Percentiles rank a stretch among this genome's conserved stretches.
Evolutionary conservation across 2,113 vertebrate species (phyloP).

Genomic region (Cichladusa arquata): DNA sequence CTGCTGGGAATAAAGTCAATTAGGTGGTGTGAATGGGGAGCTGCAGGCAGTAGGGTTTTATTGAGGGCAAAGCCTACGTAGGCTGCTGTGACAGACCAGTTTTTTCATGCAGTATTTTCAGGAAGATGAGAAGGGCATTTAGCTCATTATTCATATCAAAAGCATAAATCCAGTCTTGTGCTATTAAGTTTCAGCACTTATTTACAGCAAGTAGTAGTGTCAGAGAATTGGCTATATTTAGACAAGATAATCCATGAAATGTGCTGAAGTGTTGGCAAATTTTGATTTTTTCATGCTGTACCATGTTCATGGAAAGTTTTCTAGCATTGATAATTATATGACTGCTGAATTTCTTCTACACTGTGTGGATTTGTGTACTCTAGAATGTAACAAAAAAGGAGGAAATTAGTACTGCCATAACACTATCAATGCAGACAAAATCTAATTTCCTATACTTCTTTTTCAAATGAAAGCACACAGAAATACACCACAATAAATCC

Average conservation of each 20-base stretch:
- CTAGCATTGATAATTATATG: neutral
- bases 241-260: neutral
- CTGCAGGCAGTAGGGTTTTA: neutral
- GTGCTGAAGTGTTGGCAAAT: neutral
- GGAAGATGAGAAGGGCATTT: neutral
- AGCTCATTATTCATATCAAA: neutral
- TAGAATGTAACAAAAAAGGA: neutral
- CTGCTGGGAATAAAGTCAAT: neutral
- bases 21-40: neutral
- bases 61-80: neutral
- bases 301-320: neutral
- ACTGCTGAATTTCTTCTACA: neutral
- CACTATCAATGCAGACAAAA: neutral
- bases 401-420: neutral
- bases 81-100: neutral
- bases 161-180: neutral
- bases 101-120: neutral
- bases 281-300: neutral
- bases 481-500: neutral
- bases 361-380: neutral
- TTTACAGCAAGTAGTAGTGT: neutral
- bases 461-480: neutral
- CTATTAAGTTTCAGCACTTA: neutral
- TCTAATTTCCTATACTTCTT: neutral
- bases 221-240: neutral